Evolutionary conservation across 2,797 vertebrate species (phyloP).

Genomic region (Nyctibius grandis): DNA sequence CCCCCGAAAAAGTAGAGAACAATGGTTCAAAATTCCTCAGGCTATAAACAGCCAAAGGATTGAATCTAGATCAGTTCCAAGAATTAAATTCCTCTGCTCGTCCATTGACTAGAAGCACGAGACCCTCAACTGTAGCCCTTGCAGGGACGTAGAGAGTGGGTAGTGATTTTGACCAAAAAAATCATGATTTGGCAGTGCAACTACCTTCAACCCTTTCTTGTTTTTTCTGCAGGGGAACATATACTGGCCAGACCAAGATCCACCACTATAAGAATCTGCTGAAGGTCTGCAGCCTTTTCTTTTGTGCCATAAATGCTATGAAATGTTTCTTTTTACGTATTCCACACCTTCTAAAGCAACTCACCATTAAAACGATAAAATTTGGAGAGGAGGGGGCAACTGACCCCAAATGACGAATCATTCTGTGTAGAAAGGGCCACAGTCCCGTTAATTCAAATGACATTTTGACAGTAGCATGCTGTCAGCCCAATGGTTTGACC

Average conservation of each 20-base stretch:
- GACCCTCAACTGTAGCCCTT: background rate
- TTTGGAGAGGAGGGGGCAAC: background rate
- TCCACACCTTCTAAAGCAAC: background rate
- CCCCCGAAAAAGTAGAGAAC: background rate
- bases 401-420: background rate
- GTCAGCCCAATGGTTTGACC: slow-evolving; percentile 79
- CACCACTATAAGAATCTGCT: background rate
- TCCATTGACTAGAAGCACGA: background rate
- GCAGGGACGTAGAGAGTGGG: background rate
- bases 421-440: slow-evolving; percentile 9
- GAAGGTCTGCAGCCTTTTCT: background rate
- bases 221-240: background rate
- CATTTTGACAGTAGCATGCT: slow-evolving; percentile 75
- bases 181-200: background rate
- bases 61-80: background rate
- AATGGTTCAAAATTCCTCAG: background rate
- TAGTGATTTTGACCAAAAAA: background rate
- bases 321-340: slow-evolving; percentile 26
- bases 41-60: background rate
- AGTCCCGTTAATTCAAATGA: slow-evolving; percentile 69
- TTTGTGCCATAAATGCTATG: background rate
- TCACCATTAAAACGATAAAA: background rate
- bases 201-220: background rate
- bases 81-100: background rate
- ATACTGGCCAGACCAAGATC: background rate